Base-by-base conservation (phyloP, 2,113 vertebrate genomes). In the Arvicanthis niloticus region DNA sequence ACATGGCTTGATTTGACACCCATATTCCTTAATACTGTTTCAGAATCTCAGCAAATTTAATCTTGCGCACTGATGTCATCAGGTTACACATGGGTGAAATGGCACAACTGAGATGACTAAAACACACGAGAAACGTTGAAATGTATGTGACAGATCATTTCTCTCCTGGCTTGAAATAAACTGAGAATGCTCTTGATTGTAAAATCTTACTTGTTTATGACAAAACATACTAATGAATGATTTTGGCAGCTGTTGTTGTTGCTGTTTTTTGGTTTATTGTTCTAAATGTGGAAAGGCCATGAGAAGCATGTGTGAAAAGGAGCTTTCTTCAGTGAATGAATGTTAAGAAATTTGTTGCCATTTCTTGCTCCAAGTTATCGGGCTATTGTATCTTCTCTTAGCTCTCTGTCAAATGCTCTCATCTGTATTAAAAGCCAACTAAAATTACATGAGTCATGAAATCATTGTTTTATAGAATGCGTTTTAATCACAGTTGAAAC, bases 401-500 rank as follows among this genome's bases (percentile, higher is more conserved):
- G 48, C 34, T 70, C 21, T 60, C 29, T 78, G 86, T 31, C 70
- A 75, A 88, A 93, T 53, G 1, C 3, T 88, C 7, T 45, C 82
- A 8, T 88, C 67, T n/a, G 42, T 51, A 37, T 24, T 62, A 62
- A 21, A 34, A 82, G 29, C 22, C 45, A 78, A 31, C 0, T 89
- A 78, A 95, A 72, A 56, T 17, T 11, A 19, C 37, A 31, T 73
- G 29, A 9, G 6, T 7, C 16, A 34, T 21, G 45, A 7, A 86
- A 48, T 60, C 12, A 73, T 81, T 70, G 31, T 19, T 76, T 40
- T 24, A 60, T 77, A 68, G n/a, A 40, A 2, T 4, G 0, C 82
- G 65, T 91, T 89, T 82, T 40, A 85, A 73, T 80, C 19, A 95
- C 15, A 81, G 9, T 88, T 26, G 7, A 93, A 91, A 67, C 15